phyloP scores from a whole-genome alignment of 2,113 vertebrate species.

The Orycteropus afer region DNA sequence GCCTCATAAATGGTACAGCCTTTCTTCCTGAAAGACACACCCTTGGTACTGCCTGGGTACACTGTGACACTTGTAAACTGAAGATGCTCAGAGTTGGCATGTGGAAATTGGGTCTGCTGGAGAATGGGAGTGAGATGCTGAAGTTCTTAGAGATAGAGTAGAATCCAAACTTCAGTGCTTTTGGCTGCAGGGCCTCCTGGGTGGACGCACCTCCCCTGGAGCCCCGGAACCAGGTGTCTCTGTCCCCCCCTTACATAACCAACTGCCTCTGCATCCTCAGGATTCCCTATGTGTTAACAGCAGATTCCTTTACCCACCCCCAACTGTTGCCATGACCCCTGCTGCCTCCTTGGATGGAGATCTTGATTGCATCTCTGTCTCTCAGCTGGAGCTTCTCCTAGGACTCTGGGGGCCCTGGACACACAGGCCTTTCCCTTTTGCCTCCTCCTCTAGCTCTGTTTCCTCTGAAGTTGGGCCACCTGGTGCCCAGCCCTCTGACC shows the following conservation, averaged over 20 bases:
- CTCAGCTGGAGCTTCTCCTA: rapidly evolving
- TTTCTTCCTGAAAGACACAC: neutral
- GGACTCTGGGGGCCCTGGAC: neutral
- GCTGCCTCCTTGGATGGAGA: neutral
- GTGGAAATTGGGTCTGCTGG: neutral
- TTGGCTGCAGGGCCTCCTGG: neutral
- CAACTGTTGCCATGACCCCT: neutral
- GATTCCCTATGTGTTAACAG: neutral
- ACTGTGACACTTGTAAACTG: neutral
- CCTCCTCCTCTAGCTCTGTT: neutral
- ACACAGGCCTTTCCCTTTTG: neutral
- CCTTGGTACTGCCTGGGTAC: neutral
- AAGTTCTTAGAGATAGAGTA: neutral
- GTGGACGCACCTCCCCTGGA: neutral
- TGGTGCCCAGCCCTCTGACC: neutral
- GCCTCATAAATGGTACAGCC: neutral
- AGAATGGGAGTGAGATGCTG: neutral
- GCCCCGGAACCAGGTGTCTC: neutral
- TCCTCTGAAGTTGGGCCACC: neutral
- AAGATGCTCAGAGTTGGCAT: neutral
- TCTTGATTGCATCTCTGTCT: neutral
- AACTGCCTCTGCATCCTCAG: neutral
- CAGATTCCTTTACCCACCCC: neutral
- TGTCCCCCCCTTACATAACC: neutral
- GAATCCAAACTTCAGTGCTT: neutral